A percentile compares a stretch with the other conserved stretches of the same genome.
phyloP scores from a whole-genome alignment of 2,113 vertebrate species.

The Dasyornis broadbenti region DNA sequence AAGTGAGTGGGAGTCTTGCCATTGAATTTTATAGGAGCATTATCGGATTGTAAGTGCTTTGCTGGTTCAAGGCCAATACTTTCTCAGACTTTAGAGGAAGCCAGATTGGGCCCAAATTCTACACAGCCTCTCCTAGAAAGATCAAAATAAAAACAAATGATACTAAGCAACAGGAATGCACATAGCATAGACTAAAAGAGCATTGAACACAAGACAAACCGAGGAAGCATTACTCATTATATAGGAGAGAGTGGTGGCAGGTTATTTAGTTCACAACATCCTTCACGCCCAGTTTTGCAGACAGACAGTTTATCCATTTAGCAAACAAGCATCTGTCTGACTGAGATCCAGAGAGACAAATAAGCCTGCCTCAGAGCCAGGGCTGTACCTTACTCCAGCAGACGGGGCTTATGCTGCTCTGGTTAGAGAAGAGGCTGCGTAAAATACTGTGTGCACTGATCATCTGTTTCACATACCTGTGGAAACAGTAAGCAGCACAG shows the following conservation, averaged over 20 bases:
- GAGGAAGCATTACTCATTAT: not conserved
- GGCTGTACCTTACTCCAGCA: not conserved
- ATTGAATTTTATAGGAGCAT: slow-evolving; percentile 51
- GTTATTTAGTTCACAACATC: slow-evolving; percentile 13
- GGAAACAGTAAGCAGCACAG: not conserved
- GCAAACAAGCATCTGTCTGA: not conserved
- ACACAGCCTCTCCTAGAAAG: slow-evolving; percentile 28
- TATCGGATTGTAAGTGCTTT: slow-evolving; percentile 56
- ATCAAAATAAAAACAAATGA: slow-evolving; percentile 59
- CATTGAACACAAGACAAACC: not conserved
- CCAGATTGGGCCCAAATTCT: slow-evolving; percentile 10
- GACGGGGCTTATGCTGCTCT: not conserved
- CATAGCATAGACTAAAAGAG: not conserved
- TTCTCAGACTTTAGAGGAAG: slow-evolving; percentile 43
- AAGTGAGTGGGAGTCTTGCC: slow-evolving; percentile 46
- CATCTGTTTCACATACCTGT: not conserved
- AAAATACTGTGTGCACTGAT: not conserved
- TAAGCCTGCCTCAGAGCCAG: not conserved
- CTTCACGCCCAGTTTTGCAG: not conserved
- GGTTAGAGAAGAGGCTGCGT: not conserved
- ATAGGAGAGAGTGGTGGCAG: not conserved
- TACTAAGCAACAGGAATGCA: slow-evolving; percentile 51
- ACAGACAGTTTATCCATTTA: not conserved
- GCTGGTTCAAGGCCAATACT: slow-evolving; percentile 54
- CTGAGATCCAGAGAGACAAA: not conserved